phyloP scores from a whole-genome alignment of 2,113 vertebrate species.

The Daboia siamensis region DNA sequence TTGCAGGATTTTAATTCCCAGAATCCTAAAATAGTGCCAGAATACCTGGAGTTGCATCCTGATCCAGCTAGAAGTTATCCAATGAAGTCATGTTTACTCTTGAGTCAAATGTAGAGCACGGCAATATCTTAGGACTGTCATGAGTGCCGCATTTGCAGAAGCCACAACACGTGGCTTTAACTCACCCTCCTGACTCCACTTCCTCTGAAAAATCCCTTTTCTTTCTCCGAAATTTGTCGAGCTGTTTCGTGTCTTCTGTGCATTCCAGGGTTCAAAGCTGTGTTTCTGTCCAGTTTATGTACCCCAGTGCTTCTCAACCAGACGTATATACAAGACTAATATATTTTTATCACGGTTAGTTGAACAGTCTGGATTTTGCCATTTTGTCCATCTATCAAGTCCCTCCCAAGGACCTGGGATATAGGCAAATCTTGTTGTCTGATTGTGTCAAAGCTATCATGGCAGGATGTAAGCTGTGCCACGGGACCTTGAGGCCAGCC shows the following conservation, averaged over 20 bases:
- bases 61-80: not conserved
- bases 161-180: fast-evolving
- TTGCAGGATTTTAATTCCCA: not conserved
- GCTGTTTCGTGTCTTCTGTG: not conserved
- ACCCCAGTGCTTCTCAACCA: too few species aligned
- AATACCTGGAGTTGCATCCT: not conserved
- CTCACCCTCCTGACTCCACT: not conserved
- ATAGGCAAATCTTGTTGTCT: not conserved
- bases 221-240: not conserved
- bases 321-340: not conserved
- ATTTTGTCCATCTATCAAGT: too few species aligned
- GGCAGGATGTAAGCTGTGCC: not conserved
- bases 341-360: not conserved
- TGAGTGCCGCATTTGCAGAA: not conserved
- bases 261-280: not conserved
- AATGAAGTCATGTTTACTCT: not conserved
- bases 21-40: not conserved
- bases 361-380: not conserved
- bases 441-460: not conserved
- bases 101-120: not conserved
- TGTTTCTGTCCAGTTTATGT: not conserved
- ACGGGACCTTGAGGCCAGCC: not conserved
- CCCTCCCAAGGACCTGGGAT: not conserved
- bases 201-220: not conserved
- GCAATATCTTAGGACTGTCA: not conserved